Evolutionary conservation across 2,797 vertebrate species (phyloP).

Genomic region (Amphiprion clarkii): DNA sequence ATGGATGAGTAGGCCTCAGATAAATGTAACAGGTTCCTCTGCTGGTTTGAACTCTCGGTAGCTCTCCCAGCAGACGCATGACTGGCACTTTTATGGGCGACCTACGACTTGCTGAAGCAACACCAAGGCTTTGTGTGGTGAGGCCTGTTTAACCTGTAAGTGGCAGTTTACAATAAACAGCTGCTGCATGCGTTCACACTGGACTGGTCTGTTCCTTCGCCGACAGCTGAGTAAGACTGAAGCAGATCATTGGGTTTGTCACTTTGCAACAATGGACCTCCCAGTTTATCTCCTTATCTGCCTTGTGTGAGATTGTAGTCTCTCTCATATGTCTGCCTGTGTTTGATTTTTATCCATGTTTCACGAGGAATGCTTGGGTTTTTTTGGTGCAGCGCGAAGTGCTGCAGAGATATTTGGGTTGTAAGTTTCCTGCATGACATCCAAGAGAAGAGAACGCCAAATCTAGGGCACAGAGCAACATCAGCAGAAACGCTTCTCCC

Average conservation of each 20-base stretch:
- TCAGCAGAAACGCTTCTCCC: conserved; percentile 21
- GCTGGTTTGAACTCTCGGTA: conserved; percentile 9
- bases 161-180: conserved; percentile 45
- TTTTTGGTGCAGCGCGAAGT: background rate
- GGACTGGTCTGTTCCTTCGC: background rate
- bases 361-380: background rate
- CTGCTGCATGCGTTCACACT: conserved; percentile 15
- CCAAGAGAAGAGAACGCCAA: conserved; percentile 32
- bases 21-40: conserved; percentile 14
- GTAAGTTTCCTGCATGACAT: conserved; percentile 30
- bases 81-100: conserved; percentile 18
- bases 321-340: conserved; percentile 1
- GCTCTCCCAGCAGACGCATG: conserved; percentile 1
- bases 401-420: conserved; percentile 38
- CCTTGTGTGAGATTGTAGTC: background rate
- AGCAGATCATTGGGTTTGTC: background rate
- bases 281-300: background rate
- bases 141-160: conserved; percentile 56
- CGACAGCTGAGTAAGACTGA: conserved; percentile 5
- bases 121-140: conserved; percentile 8
- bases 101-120: conserved; percentile 19
- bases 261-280: background rate
- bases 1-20: background rate
- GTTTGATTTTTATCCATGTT: conserved; percentile 14
- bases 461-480: conserved; percentile 61